Base-by-base conservation (phyloP, 2,113 vertebrate genomes). In the Callorhinus ursinus region DNA sequence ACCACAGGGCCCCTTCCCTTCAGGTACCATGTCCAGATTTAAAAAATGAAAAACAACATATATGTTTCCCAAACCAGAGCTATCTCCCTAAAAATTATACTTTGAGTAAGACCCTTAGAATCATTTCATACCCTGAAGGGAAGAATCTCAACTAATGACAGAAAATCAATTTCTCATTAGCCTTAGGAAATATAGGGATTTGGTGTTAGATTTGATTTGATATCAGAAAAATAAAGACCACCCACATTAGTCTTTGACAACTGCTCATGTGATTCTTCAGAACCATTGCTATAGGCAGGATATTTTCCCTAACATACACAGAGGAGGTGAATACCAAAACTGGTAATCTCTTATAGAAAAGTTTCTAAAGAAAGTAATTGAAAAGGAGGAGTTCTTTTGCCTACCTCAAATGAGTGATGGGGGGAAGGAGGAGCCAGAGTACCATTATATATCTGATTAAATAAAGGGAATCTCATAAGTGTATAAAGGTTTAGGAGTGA, bases 161-260 rank as follows among this genome's bases (percentile, higher is more conserved):
- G 59, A 90, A 96, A 95, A 95, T 84, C 31, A 57, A 79, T 88
- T 92, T 90, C 49, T 80, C 63, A 51, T 93, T 96, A 87, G 33
- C 57, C 36, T 83, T 92, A 84, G 51, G 59, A 94, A 95, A 80
- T 36, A 7, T 7, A 96, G 22, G 57, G 1, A 71, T 81, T 79
- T 57, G 5, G 24, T 95, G 67, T 94, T 22, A 92, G n/a, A 59
- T 95, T 92, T 79, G 2, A 90, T 84, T 94, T 80, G 63, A 65
- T 93, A 31, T 92, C 92, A 95, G 46, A 65, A 97, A 97, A 95
- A 80, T 74, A 92, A 77, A 93, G 46, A 46, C 24, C 67, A 9
- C 6, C 31, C 36, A n/a, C 72, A 28, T 59, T 51, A 90, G 59
- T 87, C 21, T 86, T 91, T 4, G 36, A 33, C 3, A 69, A 69